phyloP scores from a whole-genome alignment of 2,888 invertebrate species.

The Stegophylla sp. region DNA sequence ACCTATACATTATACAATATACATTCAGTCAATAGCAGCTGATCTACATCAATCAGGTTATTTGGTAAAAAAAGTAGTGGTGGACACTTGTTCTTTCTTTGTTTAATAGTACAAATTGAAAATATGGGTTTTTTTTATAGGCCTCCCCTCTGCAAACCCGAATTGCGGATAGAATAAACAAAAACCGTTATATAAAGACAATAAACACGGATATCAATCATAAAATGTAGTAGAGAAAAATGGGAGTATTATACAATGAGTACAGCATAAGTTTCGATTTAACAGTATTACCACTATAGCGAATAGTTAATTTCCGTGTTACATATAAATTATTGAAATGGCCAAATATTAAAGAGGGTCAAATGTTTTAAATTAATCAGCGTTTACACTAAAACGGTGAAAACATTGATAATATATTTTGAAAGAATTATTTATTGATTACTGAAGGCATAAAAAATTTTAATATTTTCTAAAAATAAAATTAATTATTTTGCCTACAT shows the following conservation, averaged over 20 bases:
- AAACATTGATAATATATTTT: too few relatives aligned
- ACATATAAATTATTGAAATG: too few relatives aligned
- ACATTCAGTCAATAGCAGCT: not conserved
- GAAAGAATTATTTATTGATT: too few relatives aligned
- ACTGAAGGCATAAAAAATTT: too few relatives aligned
- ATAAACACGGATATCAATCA: not conserved
- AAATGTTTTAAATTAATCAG: too few relatives aligned
- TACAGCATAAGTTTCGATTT: constrained; percentile 27
- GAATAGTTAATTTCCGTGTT: constrained; percentile 41
- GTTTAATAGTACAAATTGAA: not conserved
- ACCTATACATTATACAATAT: too few relatives aligned
- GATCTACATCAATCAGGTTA: not conserved
- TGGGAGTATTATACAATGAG: not conserved
- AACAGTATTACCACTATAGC: constrained; percentile 45
- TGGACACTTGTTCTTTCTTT: constrained; percentile 8
- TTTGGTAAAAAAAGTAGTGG: not conserved
- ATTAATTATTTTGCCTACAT: too few relatives aligned
- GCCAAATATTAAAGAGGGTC: too few relatives aligned
- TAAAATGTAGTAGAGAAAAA: not conserved
- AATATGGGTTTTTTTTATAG: constrained; percentile 7
- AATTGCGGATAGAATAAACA: not conserved
- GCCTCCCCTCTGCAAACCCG: not conserved
- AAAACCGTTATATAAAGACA: constrained; percentile 33
- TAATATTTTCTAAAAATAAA: too few relatives aligned
- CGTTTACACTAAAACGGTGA: too few relatives aligned